Percentiles rank a stretch among this genome's conserved stretches.
These are phyloP conservation scores for Hypotaenidia philippensis DNA, from an alignment of 2,797 vertebrate species.

Conservation along the genomic window DNA sequence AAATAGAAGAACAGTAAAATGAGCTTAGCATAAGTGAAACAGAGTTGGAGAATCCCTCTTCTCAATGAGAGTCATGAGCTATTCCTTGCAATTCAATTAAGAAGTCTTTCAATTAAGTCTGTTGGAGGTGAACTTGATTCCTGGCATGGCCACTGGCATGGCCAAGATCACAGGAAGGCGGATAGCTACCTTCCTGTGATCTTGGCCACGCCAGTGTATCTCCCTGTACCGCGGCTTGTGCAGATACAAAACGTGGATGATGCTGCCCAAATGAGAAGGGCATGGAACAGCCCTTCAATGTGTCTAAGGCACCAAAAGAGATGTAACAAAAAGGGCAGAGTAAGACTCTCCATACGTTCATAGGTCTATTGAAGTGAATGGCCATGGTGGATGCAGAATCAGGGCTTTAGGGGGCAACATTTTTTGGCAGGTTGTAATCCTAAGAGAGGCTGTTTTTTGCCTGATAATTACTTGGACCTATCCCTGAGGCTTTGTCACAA, in stretches of 20 bases:
- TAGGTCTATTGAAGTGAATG: neutral
- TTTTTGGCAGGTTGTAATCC: neutral
- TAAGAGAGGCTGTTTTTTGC: neutral
- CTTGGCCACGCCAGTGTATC: neutral
- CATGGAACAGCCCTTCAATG: neutral
- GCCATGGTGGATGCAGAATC: neutral
- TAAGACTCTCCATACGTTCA: neutral
- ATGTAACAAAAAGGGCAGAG: neutral
- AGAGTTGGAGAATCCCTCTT: neutral
- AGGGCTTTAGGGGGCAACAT: neutral
- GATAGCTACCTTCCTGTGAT: neutral
- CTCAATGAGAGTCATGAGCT: neutral
- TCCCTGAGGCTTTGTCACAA: slow-evolving; percentile 7
- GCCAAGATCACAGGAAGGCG: no score
- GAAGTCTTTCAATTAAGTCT: slow-evolving; percentile 3
- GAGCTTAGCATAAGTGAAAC: neutral
- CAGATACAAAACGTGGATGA: neutral
- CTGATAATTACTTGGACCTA: slow-evolving; percentile 12
- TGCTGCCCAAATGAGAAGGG: neutral
- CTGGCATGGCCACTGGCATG: neutral
- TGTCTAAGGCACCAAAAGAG: neutral
- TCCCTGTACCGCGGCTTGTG: neutral
- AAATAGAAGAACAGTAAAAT: neutral
- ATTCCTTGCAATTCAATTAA: neutral
- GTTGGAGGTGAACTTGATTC: neutral